Evolutionary conservation across 2,113 vertebrate genomes (phyloP).

Genomic region (Myodes glareolus): DNA sequence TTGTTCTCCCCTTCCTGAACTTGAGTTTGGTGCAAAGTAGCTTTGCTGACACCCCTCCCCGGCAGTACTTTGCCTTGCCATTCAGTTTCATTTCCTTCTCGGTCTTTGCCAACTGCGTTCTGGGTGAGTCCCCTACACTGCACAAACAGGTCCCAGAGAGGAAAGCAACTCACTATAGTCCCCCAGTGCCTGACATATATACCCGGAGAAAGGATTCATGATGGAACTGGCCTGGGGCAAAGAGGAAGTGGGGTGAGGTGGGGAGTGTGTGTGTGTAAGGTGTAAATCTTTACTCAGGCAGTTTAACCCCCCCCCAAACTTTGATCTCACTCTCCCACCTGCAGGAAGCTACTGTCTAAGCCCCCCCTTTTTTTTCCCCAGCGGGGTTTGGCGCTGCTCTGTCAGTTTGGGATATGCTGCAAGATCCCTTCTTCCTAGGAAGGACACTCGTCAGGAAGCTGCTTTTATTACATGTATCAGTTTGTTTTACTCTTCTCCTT

Average conservation of each 20-base stretch:
- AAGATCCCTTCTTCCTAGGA: not conserved
- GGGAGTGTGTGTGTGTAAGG: not conserved
- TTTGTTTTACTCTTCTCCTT: not conserved
- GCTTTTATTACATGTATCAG: not conserved
- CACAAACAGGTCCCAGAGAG: fast-evolving
- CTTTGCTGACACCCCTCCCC: not conserved
- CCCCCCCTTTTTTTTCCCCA: not conserved
- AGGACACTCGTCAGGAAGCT: not conserved
- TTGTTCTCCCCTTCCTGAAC: not conserved
- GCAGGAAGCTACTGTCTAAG: not conserved
- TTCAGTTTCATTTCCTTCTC: conserved; percentile 43
- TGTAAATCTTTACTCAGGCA: not conserved
- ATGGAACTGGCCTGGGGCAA: not conserved
- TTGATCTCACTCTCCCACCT: not conserved
- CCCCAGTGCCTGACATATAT: not conserved
- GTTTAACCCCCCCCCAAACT: not conserved
- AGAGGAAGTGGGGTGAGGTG: not conserved
- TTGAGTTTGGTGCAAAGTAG: not conserved
- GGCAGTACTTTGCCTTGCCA: not conserved
- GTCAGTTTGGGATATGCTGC: not conserved
- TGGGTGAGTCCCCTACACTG: not conserved
- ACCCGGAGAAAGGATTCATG: not conserved
- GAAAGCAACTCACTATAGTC: not conserved
- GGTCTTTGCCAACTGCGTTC: conserved; percentile 19
- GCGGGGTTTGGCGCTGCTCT: not conserved